Evolutionary conservation across 2,888 invertebrate species (phyloP), one percentile per base, ranked within the genome.

Genomic region (Campoletis raptor): DNA sequence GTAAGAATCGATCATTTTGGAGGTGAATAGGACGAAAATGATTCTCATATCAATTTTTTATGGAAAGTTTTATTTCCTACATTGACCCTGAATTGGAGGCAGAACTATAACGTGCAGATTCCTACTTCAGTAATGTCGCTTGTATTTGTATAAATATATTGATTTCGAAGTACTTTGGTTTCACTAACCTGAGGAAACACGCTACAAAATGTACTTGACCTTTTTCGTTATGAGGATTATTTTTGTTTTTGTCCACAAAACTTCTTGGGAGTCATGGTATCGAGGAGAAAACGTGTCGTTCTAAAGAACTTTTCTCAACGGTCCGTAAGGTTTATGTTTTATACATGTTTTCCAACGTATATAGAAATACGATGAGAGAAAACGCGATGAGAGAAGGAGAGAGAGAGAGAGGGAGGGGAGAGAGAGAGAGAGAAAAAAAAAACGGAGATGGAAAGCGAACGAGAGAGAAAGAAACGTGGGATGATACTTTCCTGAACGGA

Each of bases 251-350:
- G 42, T 77, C 45, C 40, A 57, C 18, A 36, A 66, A 21, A 54
- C n/a, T 72, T 78, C 73, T 45, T 80, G 42, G 21, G 66, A 61
- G 36, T 36, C 54, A 70, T 42, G 42, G 45, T 30, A 54, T 77
- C 57, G 76, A 74, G 40, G 45, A 4, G 73, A 70, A 64, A 86
- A 85, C 66, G 72, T 66, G 30, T 45, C 24, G 21, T 21, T 24
- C 36, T 48, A 78, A 82, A 85, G 72, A 78, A 83, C 77, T 83
- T 80, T 72, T 81, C 79, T 52, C 67, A 37, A 79, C 45, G 61
- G 48, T 42, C 54, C 30, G 42, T 21, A 66, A 72, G 74, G 70
- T 81, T 70, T 69, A 85, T 84, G 82, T 83, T 84, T 86, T 83
- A 79, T 78, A 72, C 82, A 79, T 72, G 78, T 67, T 80, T 82